Percentiles rank a stretch among this genome's conserved stretches.
These are phyloP conservation scores for Phylloscopus whistleri DNA, from an alignment of 2,113 vertebrate genomes.

Conservation along the genomic window DNA sequence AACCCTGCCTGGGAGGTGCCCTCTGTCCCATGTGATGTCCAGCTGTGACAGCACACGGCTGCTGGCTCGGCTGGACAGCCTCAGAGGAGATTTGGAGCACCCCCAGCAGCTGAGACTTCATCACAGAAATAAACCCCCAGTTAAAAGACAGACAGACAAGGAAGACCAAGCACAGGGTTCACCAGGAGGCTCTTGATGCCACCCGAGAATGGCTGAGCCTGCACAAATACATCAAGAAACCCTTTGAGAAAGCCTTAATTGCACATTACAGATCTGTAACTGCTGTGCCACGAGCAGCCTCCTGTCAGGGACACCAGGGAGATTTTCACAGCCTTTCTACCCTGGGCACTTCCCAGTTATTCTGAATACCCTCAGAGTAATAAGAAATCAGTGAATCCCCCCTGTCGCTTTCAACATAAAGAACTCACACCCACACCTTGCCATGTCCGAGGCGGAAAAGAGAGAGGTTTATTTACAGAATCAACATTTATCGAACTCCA, in stretches of 20 bases:
- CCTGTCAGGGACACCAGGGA: background rate
- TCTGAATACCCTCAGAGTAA: background rate
- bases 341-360: background rate
- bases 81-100: background rate
- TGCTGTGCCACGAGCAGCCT: background rate
- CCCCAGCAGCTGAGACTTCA: background rate
- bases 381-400: background rate
- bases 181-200: background rate
- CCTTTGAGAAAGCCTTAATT: background rate
- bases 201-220: background rate
- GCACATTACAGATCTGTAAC: background rate
- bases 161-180: background rate
- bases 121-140: background rate
- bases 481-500: too few species aligned
- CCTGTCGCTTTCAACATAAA: too few species aligned
- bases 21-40: background rate
- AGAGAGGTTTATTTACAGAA: too few species aligned
- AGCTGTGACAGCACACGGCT: background rate
- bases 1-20: background rate
- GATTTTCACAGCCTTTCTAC: background rate
- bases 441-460: too few species aligned
- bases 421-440: too few species aligned
- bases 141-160: background rate
- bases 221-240: background rate
- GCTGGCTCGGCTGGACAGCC: rapidly evolving